Evolutionary conservation across 1,140 invertebrate genomes (phyloP), one percentile per base, ranked within the genome.

Genomic region (Venturia canescens): DNA sequence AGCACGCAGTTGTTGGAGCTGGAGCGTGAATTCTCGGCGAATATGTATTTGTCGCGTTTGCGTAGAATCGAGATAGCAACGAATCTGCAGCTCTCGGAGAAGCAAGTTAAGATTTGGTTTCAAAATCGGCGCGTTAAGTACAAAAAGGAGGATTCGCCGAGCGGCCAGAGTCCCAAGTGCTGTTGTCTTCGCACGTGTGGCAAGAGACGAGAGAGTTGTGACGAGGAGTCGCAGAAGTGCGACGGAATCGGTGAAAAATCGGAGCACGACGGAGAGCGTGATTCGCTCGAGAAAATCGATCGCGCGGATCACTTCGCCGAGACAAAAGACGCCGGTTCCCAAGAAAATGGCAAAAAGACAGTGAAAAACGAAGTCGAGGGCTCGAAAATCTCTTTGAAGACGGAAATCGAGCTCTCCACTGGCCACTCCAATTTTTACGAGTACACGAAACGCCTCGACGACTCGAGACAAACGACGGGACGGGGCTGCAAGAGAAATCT

Each of bases 81-180:
- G 7, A 95, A 96, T 83, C 91, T 98, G 72, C 94, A 95, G 27
- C 90, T 99, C 0, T 97, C 97, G 0, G 98, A 98, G 91, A 99
- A 98, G 89, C 97, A 98, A 92, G 97, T 98, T 57, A 98, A 98
- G 90, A 98, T 98, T 77, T 98, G 98, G 98, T 97, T 98, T 88
- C 97, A 98, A 89, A 98, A 98, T 88, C 93, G 96, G 16, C 93
- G 97, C 4, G 98, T 98, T 3, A 98, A 98, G 88, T 94, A 97
- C 89, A 98, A 98, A 93, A 98, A 98, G 87, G 96, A 96, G 85
- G 96, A 96, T 84, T 87, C 90, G 4, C 91, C 88, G 0, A 86
- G 82, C 48, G 91, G 83, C 0, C 87, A 87, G 50, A 89, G 84
- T 9, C 89, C 91, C 21, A 93, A 93, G 79, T 94, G 94, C 79